Percentiles rank a stretch among this genome's conserved stretches.
phyloP scores from a whole-genome alignment of 2,113 vertebrate genomes.

The Petromus typicus region DNA sequence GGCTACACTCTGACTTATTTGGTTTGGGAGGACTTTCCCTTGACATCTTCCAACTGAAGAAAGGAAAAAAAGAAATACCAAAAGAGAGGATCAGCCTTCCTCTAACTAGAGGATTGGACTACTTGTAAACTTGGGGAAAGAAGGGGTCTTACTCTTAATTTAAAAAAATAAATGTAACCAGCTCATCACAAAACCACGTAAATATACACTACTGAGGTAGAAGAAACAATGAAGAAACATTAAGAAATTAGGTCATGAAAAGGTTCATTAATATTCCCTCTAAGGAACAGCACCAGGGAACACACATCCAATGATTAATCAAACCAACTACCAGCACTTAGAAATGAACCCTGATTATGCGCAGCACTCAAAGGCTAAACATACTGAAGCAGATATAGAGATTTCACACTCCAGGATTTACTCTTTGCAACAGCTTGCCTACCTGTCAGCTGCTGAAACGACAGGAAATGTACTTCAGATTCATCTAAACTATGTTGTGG shows the following conservation, averaged over 20 bases:
- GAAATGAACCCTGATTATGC: background rate
- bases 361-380: background rate
- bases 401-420: background rate
- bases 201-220: background rate
- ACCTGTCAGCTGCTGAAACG: background rate
- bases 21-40: background rate
- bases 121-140: background rate
- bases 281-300: background rate
- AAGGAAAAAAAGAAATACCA: background rate
- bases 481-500: slow-evolving; percentile 24
- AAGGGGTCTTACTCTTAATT: background rate
- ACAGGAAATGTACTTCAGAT: background rate
- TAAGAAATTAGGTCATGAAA: background rate
- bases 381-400: background rate
- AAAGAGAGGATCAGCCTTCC: background rate
- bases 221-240: background rate
- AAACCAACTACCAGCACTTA: background rate
- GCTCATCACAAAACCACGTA: background rate
- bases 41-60: background rate
- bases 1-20: background rate
- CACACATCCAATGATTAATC: background rate
- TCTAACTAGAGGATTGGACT: background rate
- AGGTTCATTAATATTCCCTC: background rate
- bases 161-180: background rate
- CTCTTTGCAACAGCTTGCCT: background rate